Conservation (phyloP, 1,140 invertebrate species). For the Drosophila burlai region DNA sequence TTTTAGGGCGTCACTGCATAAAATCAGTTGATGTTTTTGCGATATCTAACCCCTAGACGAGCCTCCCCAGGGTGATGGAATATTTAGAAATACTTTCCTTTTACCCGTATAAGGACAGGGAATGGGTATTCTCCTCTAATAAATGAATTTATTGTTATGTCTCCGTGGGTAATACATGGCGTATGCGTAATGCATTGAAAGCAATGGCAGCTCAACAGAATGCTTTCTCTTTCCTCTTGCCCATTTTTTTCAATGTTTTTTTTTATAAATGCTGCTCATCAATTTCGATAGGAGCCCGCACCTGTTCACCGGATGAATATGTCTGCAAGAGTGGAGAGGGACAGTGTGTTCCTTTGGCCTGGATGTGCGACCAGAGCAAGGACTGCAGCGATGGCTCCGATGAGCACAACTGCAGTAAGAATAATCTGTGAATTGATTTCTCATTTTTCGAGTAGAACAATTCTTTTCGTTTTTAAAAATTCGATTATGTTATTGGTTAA, state of each 20-base stretch:
- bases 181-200: slow-evolving; percentile 29
- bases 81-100: slow-evolving; percentile 13
- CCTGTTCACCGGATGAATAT: slow-evolving; percentile 94
- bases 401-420: slow-evolving; percentile 95
- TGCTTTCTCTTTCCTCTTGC: slow-evolving; percentile 9
- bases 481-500: not conserved
- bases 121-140: slow-evolving; percentile 1
- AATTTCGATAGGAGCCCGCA: slow-evolving; percentile 89
- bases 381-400: slow-evolving; percentile 96
- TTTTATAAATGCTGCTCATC: slow-evolving; percentile 24
- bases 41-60: slow-evolving; percentile 12
- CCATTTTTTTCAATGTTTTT: slow-evolving; percentile 1
- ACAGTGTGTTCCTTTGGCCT: slow-evolving; percentile 94
- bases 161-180: slow-evolving; percentile 24
- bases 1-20: not conserved
- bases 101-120: not conserved
- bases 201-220: slow-evolving; percentile 19
- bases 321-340: slow-evolving; percentile 91
- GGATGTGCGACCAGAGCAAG: slow-evolving; percentile 95
- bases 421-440: slow-evolving; percentile 38
- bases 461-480: not conserved
- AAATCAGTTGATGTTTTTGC: slow-evolving; percentile 22
- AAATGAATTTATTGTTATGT: slow-evolving; percentile 37
- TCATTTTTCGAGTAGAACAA: slow-evolving; percentile 16
- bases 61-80: slow-evolving; percentile 8